phyloP scores from a whole-genome alignment of 35 echinoderm and acorn worm species.

The Holothuria glaberrima region DNA sequence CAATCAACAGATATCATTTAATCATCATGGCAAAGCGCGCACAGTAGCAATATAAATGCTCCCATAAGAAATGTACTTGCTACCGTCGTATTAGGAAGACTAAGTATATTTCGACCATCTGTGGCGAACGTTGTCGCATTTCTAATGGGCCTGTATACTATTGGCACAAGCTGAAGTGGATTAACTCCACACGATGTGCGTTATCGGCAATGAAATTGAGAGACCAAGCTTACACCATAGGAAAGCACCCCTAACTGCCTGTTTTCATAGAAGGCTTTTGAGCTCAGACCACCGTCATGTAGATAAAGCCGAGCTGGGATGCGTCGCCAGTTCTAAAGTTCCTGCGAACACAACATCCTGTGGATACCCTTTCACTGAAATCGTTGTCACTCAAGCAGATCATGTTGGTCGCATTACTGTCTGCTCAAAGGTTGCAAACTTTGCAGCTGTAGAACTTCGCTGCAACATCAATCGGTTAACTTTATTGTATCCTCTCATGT shows the following conservation, averaged over 20 bases:
- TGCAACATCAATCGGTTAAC: background rate
- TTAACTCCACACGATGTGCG: conserved; percentile 62
- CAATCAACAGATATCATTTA: conserved; percentile 28
- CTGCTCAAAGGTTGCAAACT: conserved; percentile 68
- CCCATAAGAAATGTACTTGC: conserved; percentile 19
- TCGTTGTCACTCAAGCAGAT: conserved; percentile 55
- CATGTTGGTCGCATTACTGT: conserved; percentile 55
- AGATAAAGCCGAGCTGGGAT: conserved; percentile 76
- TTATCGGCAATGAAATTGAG: conserved; percentile 1
- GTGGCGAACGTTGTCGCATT: conserved; percentile 29
- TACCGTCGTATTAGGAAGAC: conserved; percentile 48
- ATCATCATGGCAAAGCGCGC: conserved; percentile 38
- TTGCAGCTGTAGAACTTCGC: conserved; percentile 33
- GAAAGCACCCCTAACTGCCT: conserved; percentile 52
- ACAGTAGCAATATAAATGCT: conserved; percentile 36
- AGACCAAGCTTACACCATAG: conserved; percentile 16
- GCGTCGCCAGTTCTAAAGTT: conserved; percentile 42
- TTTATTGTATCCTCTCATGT: conserved; percentile 40
- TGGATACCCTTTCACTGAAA: conserved; percentile 38
- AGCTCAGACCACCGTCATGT: conserved; percentile 54
- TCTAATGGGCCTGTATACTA: conserved; percentile 23
- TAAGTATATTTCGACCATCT: conserved; percentile 29
- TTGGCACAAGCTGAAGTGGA: conserved; percentile 24
- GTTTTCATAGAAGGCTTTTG: conserved; percentile 62
- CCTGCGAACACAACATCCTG: conserved; percentile 18